Conservation (phyloP, 2,113 vertebrate species). For the Laticauda laticaudata region DNA sequence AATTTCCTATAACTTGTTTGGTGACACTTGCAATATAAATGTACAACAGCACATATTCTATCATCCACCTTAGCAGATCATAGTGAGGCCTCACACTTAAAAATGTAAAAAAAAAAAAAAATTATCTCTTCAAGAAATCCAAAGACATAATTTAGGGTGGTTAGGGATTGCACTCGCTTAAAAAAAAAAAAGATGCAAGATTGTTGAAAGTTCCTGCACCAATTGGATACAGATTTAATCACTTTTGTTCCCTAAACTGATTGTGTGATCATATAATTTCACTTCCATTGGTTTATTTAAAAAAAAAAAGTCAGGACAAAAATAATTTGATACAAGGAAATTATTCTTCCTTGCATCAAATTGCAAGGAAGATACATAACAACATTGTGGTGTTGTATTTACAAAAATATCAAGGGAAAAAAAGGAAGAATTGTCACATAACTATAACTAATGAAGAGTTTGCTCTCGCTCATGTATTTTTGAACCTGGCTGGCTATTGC, state of each 20-base stretch:
- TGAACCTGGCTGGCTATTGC: neutral
- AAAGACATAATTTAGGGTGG: neutral
- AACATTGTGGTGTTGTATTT: neutral
- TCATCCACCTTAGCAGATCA: neutral
- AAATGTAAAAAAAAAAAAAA: neutral
- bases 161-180: neutral
- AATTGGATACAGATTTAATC: neutral
- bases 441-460: neutral
- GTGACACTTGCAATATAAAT: neutral
- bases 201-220: neutral
- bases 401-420: neutral
- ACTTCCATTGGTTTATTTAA: neutral
- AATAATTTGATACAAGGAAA: neutral
- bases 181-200: neutral
- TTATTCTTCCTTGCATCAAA: too few species aligned
- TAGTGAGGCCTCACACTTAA: neutral
- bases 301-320: neutral
- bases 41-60: neutral
- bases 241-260: neutral
- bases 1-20: constrained; percentile 6
- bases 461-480: constrained; percentile 25
- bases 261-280: neutral
- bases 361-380: too few species aligned
- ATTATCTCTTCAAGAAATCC: neutral
- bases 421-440: neutral